A percentile compares a stretch with the other conserved stretches of the same genome.
phyloP scores from a whole-genome alignment of 2,797 vertebrate genomes.

The Pipistrellus pygmaeus region DNA sequence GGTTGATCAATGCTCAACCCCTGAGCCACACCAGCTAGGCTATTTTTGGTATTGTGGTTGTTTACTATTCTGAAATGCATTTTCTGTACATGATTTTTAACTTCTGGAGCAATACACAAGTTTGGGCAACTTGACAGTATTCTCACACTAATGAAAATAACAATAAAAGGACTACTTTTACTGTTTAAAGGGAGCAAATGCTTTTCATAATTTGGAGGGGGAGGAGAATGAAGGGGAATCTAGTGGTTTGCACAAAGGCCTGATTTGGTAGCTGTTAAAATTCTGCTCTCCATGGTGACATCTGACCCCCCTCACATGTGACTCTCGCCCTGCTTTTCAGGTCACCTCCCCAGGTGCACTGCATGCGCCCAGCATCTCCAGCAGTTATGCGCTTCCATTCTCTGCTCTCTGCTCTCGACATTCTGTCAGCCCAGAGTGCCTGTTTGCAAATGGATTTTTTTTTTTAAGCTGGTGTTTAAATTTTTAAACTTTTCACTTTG shows the following conservation, averaged over 20 bases:
- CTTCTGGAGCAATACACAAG: not conserved
- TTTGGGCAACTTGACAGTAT: not conserved
- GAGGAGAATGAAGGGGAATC: not conserved
- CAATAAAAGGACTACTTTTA: not conserved
- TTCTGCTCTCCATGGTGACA: not conserved
- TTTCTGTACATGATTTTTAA: constrained; percentile 34
- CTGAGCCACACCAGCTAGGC: no score
- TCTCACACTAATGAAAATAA: not conserved
- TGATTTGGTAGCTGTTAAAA: not conserved
- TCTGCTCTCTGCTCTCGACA: not conserved
- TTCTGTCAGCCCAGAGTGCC: not conserved
- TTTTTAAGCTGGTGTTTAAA: not conserved
- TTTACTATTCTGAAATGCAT: not conserved
- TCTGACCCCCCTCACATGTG: not conserved
- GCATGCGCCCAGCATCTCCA: not conserved
- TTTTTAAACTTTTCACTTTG: not conserved
- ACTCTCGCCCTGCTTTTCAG: not conserved
- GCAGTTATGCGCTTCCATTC: no score
- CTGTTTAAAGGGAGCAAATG: not conserved
- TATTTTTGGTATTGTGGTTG: not conserved
- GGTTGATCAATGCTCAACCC: no score
- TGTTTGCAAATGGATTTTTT: not conserved
- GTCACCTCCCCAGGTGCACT: not conserved
- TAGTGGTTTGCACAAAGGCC: not conserved
- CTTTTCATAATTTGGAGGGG: not conserved